Conservation (phyloP, 2,113 vertebrate genomes). For the mouse (Mus musculus) region DNA sequence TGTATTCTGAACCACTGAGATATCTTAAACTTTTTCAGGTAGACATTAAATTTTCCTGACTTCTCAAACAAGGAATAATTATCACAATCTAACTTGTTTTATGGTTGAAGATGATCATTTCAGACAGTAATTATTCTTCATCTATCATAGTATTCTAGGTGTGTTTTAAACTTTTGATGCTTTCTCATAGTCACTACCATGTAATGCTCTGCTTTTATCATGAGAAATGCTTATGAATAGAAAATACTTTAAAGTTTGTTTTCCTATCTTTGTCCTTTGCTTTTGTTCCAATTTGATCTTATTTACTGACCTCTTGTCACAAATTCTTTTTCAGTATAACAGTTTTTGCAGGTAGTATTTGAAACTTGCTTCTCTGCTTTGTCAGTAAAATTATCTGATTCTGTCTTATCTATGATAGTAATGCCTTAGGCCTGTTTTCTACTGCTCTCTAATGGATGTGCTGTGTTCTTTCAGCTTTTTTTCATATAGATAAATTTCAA, state of each 20-base stretch:
- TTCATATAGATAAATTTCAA: constrained; percentile 55
- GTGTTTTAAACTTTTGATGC: constrained; percentile 26
- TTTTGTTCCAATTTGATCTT: constrained; percentile 36
- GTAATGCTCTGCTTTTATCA: constrained; percentile 35
- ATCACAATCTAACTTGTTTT: background rate
- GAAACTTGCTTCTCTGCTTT: constrained; percentile 31
- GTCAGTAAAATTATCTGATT: constrained; percentile 34
- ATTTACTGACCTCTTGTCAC: constrained; percentile 26
- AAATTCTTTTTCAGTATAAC: constrained; percentile 17
- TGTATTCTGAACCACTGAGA: background rate
- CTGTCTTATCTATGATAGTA: background rate
- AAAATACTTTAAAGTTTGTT: constrained; percentile 44
- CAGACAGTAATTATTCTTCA: constrained; percentile 53
- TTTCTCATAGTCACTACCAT: constrained; percentile 18
- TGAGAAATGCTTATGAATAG: constrained; percentile 8
- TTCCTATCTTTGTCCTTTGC: constrained; percentile 30
- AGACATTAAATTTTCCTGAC: background rate
- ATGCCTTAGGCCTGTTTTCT: constrained; percentile 50
- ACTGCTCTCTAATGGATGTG: background rate
- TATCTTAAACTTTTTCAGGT: constrained; percentile 49
- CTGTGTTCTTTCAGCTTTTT: constrained; percentile 37
- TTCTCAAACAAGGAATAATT: constrained; percentile 26
- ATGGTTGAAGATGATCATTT: constrained; percentile 52
- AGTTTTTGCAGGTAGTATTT: constrained; percentile 19
- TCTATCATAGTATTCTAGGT: background rate